Evolutionary conservation across 1,140 invertebrate genomes (phyloP).

Genomic region (Diploscapter pachys): DNA sequence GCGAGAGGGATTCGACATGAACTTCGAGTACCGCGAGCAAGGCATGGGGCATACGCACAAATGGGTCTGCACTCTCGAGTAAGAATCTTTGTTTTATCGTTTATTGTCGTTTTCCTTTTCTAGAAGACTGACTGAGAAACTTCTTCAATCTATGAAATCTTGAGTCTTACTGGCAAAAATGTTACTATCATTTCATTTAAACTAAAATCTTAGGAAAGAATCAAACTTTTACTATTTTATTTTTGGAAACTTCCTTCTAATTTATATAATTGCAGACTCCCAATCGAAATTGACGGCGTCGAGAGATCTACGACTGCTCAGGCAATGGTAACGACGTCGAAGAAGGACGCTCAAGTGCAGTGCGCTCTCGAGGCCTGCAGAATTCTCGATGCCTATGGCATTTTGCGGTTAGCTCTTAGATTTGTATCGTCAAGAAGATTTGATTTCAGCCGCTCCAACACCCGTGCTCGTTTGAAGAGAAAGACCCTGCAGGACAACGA

Average conservation of each 20-base stretch:
- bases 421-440: slow-evolving; percentile 67
- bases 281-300: slow-evolving; percentile 72
- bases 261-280: slow-evolving; percentile 65
- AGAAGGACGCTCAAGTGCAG: slow-evolving; percentile 86
- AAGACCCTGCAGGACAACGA: slow-evolving; percentile 81
- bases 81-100: slow-evolving; percentile 49
- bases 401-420: slow-evolving; percentile 68
- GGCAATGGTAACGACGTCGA: slow-evolving; percentile 80
- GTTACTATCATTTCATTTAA: background rate
- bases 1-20: slow-evolving; percentile 80
- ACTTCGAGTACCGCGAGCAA: slow-evolving; percentile 79
- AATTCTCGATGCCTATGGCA: slow-evolving; percentile 77
- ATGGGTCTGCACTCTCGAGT: slow-evolving; percentile 71
- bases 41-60: slow-evolving; percentile 68
- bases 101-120: background rate
- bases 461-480: slow-evolving; percentile 37
- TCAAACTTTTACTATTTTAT: no score
- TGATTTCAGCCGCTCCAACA: slow-evolving; percentile 32
- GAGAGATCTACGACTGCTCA: slow-evolving; percentile 76
- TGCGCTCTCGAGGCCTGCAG: slow-evolving; percentile 90
- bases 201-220: background rate
- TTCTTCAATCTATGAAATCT: background rate
- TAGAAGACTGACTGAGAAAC: background rate
- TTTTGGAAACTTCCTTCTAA: no score
- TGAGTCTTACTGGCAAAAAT: background rate